These are phyloP conservation scores for Dyspetes luteomarginatus DNA, from an alignment of 2,888 invertebrate species.

Conservation along the genomic window DNA sequence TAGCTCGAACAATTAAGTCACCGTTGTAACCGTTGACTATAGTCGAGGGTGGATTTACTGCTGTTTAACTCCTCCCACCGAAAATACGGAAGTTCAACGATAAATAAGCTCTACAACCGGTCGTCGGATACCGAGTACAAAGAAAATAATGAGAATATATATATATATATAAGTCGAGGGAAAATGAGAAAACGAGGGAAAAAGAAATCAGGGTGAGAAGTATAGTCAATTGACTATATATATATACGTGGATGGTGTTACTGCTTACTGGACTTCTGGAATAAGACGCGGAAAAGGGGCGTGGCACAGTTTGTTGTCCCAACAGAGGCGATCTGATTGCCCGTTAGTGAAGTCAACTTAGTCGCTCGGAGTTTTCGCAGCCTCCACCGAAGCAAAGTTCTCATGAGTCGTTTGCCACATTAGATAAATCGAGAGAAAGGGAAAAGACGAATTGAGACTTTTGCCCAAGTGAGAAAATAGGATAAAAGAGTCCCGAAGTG, in stretches of 20 bases:
- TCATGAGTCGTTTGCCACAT: conserved; percentile 57
- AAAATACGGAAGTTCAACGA: conserved; percentile 77
- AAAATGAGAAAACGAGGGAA: conserved; percentile 34
- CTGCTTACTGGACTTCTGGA: conserved; percentile 28
- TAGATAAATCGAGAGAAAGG: conserved; percentile 48
- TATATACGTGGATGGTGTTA: conserved; percentile 34
- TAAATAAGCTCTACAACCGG: conserved; percentile 80
- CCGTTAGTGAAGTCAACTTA: conserved; percentile 79
- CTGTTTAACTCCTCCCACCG: conserved; percentile 78
- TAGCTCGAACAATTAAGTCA: conserved; percentile 77
- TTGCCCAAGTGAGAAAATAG: conserved; percentile 56
- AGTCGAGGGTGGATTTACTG: conserved; percentile 77
- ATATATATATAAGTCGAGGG: conserved; percentile 14
- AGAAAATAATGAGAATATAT: conserved; percentile 23
- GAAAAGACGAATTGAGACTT: conserved; percentile 31
- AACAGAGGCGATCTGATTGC: conserved; percentile 82
- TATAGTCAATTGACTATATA: conserved; percentile 7
- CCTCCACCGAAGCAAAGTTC: conserved; percentile 65
- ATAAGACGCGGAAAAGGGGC: conserved; percentile 54
- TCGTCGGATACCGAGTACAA: conserved; percentile 53
- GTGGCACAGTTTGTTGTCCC: conserved; percentile 77
- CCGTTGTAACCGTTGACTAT: conserved; percentile 70
- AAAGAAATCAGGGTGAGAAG: conserved; percentile 51
- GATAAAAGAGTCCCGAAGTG: conserved; percentile 57
- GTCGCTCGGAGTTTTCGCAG: conserved; percentile 74